Evolutionary conservation across 2,113 vertebrate species (phyloP), one percentile per base, ranked within the genome.

Genomic region (Sander lucioperca): DNA sequence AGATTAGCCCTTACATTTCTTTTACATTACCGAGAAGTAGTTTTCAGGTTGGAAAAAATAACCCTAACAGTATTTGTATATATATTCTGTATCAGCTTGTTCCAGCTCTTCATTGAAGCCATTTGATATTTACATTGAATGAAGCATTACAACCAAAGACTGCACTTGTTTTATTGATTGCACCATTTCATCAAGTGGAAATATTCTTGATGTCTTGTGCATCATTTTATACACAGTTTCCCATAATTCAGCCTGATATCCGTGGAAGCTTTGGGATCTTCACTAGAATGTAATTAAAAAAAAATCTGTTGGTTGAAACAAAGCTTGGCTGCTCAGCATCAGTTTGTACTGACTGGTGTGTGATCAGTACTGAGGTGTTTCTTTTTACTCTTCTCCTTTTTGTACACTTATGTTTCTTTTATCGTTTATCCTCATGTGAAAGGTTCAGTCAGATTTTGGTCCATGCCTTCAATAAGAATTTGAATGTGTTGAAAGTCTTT

Each of bases 401-500:
- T 71, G 65, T 53, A 10, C 14, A 25, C 15, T 64, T 57, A 50
- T 39, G 13, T 15, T 57, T 27, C 27, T 80, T 76, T 21, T 0
- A 1, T 77, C 39, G 39, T 71, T 73, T 36, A 19, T 88, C 56
- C 25, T 69, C 51, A 43, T 84, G 21, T 83, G 39, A 70, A 47
- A 43, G 50, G 21, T 19, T 25, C 30, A 4, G 54, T 72, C 54
- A 64, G 10, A 69, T 74, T 76, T 2, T 59, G 33, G 14, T 33
- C 25, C 2, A 10, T 16, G 21, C 15, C 16, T 70, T 69, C 18
- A 59, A 64, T 50, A 53, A 9, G 6, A 72, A 56, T 64, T 36
- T 74, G 36, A 83, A 72, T 66, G 66, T 74, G 57, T 27, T 51
- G 16, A 78, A 64, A 86, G 64, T 65, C 23, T 82, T 47, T 62